phyloP scores from a whole-genome alignment of 2,113 vertebrate species.

The Prionailurus bengalensis region DNA sequence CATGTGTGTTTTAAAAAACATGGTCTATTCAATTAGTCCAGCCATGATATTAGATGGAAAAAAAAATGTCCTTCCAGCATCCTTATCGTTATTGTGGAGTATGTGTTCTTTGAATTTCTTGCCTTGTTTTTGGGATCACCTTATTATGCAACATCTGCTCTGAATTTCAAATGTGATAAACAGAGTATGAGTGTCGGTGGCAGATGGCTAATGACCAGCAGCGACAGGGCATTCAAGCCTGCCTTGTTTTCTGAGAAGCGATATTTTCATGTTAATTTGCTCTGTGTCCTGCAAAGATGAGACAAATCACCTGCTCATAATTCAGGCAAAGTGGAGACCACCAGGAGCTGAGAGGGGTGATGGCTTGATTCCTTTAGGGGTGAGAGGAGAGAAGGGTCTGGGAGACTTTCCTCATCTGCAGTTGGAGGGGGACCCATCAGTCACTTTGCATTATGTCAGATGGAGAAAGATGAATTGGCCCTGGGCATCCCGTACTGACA shows the following conservation, averaged over 20 bases:
- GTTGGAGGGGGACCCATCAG: conserved; percentile 1
- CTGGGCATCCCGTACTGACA: conserved; percentile 61
- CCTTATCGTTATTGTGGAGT: conserved; percentile 64
- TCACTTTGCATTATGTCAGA: conserved; percentile 72
- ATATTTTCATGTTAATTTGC: conserved; percentile 86
- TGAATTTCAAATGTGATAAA: conserved; percentile 86
- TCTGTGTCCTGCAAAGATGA: conserved; percentile 83
- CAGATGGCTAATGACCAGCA: conserved; percentile 88
- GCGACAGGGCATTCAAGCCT: conserved; percentile 80
- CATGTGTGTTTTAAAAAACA: conserved; percentile 65
- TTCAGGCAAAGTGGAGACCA: conserved; percentile 75
- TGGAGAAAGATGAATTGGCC: conserved; percentile 65
- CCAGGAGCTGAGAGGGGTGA: conserved; percentile 62
- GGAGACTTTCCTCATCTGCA: conserved; percentile 15
- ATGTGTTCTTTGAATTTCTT: conserved; percentile 85
- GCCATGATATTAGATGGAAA: conserved; percentile 56
- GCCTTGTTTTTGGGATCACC: conserved; percentile 85
- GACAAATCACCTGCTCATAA: conserved; percentile 79
- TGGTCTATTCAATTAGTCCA: conserved; percentile 47
- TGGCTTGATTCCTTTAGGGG: conserved; percentile 46
- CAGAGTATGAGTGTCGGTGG: conserved; percentile 82
- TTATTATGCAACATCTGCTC: conserved; percentile 88
- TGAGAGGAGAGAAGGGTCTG: conserved; percentile 28
- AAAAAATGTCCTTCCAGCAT: conserved; percentile 53
- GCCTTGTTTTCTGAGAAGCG: conserved; percentile 87